Conservation (phyloP, 2,888 invertebrate species). For the Nezara viridula region DNA sequence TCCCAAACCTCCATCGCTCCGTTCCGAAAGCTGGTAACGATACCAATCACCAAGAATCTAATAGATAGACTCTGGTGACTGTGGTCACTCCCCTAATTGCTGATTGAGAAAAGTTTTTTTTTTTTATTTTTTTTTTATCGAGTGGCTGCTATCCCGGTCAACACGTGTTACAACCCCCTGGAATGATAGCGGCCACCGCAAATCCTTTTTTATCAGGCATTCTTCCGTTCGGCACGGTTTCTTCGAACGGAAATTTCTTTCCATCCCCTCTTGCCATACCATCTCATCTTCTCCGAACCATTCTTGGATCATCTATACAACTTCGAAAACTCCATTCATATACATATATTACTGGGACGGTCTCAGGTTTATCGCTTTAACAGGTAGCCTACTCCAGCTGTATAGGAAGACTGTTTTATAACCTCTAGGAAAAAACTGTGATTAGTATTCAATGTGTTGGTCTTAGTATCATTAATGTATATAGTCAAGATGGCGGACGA, state of each 20-base stretch:
- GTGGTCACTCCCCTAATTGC: background rate
- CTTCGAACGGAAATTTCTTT: slow-evolving; percentile 44
- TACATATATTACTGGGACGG: background rate
- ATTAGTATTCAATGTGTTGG: slow-evolving; percentile 20
- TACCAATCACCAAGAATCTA: background rate
- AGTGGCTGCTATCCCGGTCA: slow-evolving; percentile 13
- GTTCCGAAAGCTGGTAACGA: background rate
- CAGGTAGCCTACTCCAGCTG: background rate
- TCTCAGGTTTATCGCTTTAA: background rate
- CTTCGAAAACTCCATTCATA: background rate
- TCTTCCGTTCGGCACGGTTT: slow-evolving; percentile 39
- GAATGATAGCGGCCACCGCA: slow-evolving; percentile 35
- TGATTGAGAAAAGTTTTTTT: slow-evolving; percentile 32
- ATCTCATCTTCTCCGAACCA: slow-evolving; percentile 34
- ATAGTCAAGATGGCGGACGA: background rate
- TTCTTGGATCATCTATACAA: slow-evolving; percentile 9
- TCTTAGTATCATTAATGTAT: background rate
- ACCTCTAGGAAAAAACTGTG: background rate
- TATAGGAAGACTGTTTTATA: background rate
- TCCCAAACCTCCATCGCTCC: background rate
- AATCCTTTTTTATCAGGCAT: slow-evolving; percentile 12
- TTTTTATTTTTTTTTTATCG: background rate
- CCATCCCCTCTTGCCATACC: background rate
- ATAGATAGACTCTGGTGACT: background rate
- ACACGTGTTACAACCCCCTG: slow-evolving; percentile 51